Conservation (phyloP, 2,797 vertebrate species). For the Myotis daubentonii region DNA sequence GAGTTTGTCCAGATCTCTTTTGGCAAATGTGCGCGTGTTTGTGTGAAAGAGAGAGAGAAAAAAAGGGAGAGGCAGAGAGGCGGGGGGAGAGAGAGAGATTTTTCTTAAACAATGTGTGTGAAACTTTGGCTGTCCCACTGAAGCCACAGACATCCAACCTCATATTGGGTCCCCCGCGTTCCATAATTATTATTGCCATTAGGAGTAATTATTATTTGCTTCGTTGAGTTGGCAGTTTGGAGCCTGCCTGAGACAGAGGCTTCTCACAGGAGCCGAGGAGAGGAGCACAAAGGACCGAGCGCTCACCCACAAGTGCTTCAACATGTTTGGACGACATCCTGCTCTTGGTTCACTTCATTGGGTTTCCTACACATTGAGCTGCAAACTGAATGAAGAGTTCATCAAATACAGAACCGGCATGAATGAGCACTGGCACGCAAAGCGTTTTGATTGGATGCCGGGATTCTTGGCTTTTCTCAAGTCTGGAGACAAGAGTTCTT, state of each 20-base stretch:
- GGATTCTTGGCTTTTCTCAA: conserved; percentile 3
- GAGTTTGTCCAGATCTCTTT: conserved; percentile 65
- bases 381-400: conserved; percentile 30
- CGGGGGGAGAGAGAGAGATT: neutral
- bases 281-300: conserved; percentile 33
- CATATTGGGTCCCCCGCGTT: conserved; percentile 44
- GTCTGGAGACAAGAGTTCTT: conserved; percentile 20
- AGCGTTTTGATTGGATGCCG: neutral
- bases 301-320: conserved; percentile 46
- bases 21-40: neutral
- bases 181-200: conserved; percentile 78
- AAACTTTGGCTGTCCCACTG: conserved; percentile 53
- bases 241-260: conserved; percentile 66
- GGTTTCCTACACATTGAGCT: conserved; percentile 33
- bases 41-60: neutral
- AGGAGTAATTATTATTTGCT: conserved; percentile 79
- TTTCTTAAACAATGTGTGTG: conserved; percentile 48
- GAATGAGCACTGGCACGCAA: neutral
- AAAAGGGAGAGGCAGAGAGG: neutral
- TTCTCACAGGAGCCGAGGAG: conserved; percentile 46
- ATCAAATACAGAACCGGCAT: neutral
- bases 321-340: conserved; percentile 58
- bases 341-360: conserved; percentile 26
- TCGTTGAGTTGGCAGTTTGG: conserved; percentile 69
- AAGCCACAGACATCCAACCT: conserved; percentile 66